A percentile compares a stretch with the other conserved stretches of the same genome.
These are phyloP conservation scores for Drosophila kohkoa DNA, from an alignment of 1,140 invertebrate species.

Conservation along the genomic window DNA sequence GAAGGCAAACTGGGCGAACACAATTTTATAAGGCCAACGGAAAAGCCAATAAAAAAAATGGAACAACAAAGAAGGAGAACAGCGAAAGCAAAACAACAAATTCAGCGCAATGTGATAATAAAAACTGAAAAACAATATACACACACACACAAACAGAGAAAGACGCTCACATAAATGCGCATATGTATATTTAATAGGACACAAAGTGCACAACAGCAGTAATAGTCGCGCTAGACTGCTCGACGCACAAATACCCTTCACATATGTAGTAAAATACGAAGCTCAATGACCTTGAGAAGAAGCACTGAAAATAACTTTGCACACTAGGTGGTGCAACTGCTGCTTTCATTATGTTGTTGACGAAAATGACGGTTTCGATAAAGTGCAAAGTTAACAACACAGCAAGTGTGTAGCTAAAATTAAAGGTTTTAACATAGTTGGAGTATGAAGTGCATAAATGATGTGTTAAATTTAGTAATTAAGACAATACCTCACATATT, in stretches of 20 bases:
- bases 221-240: not conserved
- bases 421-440: too few species aligned
- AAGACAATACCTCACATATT: too few species aligned
- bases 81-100: constrained; percentile 8
- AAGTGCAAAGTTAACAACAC: not conserved
- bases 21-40: constrained; percentile 19
- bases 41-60: constrained; percentile 1
- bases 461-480: too few species aligned
- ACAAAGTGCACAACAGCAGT: constrained; percentile 56
- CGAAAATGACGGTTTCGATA: not conserved
- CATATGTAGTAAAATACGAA: too few species aligned
- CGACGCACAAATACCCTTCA: not conserved
- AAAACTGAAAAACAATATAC: not conserved
- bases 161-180: not conserved
- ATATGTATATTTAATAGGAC: constrained; percentile 65
- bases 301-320: not conserved
- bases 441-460: too few species aligned
- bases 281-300: too few species aligned
- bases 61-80: not conserved
- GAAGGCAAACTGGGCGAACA: constrained; percentile 27
- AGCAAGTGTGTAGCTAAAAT: too few species aligned
- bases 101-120: constrained; percentile 29
- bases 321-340: too few species aligned
- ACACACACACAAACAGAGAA: not conserved
- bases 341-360: not conserved